These are phyloP conservation scores for Eriosoma lanigerum DNA, from an alignment of 1,140 invertebrate genomes.

Conservation along the genomic window DNA sequence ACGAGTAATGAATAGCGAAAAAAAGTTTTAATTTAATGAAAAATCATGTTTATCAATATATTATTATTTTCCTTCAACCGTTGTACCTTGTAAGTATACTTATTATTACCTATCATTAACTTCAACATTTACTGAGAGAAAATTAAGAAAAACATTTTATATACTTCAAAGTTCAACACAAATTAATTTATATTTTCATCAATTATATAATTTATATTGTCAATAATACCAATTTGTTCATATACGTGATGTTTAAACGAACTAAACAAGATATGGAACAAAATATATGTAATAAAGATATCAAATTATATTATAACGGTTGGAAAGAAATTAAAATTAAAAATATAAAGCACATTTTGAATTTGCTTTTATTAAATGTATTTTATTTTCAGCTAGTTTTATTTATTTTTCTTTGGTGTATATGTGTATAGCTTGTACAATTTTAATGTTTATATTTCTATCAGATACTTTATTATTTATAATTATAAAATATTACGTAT, in stretches of 20 bases:
- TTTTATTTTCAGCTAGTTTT: neutral
- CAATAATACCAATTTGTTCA: neutral
- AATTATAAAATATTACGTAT: too few species aligned
- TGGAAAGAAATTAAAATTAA: neutral
- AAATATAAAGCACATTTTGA: neutral
- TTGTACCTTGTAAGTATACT: too few species aligned
- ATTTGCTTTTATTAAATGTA: neutral
- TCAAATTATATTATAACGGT: neutral
- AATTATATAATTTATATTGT: neutral
- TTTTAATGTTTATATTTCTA: neutral
- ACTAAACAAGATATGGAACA: neutral
- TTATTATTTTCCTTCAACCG: too few species aligned
- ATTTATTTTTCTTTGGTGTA: neutral
- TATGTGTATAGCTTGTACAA: neutral
- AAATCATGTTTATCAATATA: too few species aligned
- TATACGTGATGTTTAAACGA: slow-evolving; percentile 31
- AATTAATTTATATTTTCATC: slow-evolving; percentile 4
- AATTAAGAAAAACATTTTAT: neutral
- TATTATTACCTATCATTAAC: too few species aligned
- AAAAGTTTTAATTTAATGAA: neutral
- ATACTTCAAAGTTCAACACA: neutral
- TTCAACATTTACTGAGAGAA: too few species aligned
- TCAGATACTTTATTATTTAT: too few species aligned
- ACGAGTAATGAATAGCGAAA: too few species aligned
- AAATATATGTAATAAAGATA: slow-evolving; percentile 8